phyloP scores from a whole-genome alignment of 2,797 vertebrate species.

The Sciaenops ocellatus region DNA sequence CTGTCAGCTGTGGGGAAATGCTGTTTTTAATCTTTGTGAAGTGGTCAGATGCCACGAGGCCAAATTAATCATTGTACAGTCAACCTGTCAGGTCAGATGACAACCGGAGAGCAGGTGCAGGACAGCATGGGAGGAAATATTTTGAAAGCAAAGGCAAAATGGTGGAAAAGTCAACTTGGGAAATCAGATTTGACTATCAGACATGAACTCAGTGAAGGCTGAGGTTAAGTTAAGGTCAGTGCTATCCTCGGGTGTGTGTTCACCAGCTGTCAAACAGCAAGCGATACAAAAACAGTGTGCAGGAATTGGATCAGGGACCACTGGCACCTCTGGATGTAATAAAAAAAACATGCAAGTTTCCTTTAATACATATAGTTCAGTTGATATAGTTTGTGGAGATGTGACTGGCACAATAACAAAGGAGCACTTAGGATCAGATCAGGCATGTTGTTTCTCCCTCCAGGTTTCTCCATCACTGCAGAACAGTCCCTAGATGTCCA shows the following conservation, averaged over 20 bases:
- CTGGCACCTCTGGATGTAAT: no score
- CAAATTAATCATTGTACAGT: slow-evolving; percentile 65
- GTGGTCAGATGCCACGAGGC: slow-evolving; percentile 40
- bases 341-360: no score
- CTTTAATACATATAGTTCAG: background rate
- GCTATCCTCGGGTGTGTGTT: slow-evolving; percentile 19
- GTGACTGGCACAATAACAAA: background rate
- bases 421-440: no score
- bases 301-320: no score
- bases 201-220: slow-evolving; percentile 34
- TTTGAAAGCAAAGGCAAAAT: background rate
- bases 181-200: slow-evolving; percentile 43
- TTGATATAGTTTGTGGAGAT: background rate
- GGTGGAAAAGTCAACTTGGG: slow-evolving; percentile 25
- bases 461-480: no score
- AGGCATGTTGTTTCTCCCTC: no score
- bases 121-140: slow-evolving; percentile 15
- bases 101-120: slow-evolving; percentile 26
- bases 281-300: no score
- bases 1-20: slow-evolving; percentile 7
- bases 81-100: slow-evolving; percentile 57
- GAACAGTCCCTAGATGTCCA: no score
- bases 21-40: slow-evolving; percentile 26
- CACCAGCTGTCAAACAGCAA: slow-evolving; percentile 8
- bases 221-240: slow-evolving; percentile 28